Conservation (phyloP, 35 echinoderm and acorn worm genomes). For the Chiridota heheva region DNA sequence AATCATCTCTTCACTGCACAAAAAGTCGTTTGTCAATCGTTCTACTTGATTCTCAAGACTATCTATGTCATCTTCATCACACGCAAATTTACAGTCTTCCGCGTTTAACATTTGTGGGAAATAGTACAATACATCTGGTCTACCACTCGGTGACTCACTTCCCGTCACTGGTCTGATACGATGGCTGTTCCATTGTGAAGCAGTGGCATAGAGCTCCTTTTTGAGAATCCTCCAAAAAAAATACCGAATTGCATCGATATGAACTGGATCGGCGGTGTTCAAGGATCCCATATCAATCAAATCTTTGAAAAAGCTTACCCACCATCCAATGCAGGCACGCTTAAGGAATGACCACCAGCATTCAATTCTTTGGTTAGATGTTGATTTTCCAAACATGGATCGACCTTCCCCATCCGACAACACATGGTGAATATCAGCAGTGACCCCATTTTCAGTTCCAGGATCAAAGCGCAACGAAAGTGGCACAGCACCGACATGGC, state of each 20-base stretch:
- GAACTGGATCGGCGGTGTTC: constrained; percentile 35
- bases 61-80: background rate
- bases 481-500: background rate
- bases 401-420: constrained; percentile 8
- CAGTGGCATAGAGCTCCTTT: constrained; percentile 17
- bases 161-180: constrained; percentile 29
- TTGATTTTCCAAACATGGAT: constrained; percentile 42
- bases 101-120: background rate
- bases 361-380: constrained; percentile 55
- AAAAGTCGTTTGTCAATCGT: background rate
- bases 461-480: constrained; percentile 4
- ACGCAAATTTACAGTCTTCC: background rate
- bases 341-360: constrained; percentile 47
- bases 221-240: constrained; percentile 41
- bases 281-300: constrained; percentile 25
- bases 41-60: background rate
- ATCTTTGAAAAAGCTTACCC: constrained; percentile 53
- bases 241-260: constrained; percentile 38
- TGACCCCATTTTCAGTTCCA: too few species aligned
- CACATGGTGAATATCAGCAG: background rate
- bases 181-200: constrained; percentile 28
- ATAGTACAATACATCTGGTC: constrained; percentile 2
- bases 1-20: background rate
- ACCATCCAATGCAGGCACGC: background rate
- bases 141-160: constrained; percentile 34